Evolutionary conservation across 1,140 invertebrate species (phyloP).

Genomic region (Solen grandis): DNA sequence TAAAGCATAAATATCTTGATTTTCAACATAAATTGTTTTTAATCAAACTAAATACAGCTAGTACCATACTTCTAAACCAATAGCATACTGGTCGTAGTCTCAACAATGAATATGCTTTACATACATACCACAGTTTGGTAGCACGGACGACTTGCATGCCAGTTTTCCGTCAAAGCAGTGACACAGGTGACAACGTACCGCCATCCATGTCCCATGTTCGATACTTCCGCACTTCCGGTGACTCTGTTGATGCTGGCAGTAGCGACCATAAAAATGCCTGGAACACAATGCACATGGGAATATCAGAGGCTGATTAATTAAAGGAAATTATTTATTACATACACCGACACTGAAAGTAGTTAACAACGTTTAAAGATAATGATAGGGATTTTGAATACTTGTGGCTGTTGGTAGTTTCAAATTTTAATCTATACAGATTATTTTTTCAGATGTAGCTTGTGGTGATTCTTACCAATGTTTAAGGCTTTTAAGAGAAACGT

Average conservation of each 20-base stretch:
- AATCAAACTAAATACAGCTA: neutral
- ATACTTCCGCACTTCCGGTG: slow-evolving; percentile 38
- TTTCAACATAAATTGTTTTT: neutral
- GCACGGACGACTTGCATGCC: slow-evolving; percentile 21
- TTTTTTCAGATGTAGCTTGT: neutral
- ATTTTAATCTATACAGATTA: neutral
- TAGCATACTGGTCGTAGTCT: neutral
- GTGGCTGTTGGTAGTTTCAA: neutral
- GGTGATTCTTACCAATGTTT: too few species aligned
- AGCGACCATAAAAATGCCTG: slow-evolving; percentile 39
- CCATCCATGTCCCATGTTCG: slow-evolving; percentile 50
- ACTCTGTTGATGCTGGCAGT: slow-evolving; percentile 22
- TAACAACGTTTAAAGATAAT: neutral
- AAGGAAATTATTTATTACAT: neutral
- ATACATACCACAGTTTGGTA: slow-evolving; percentile 52
- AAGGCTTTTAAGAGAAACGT: too few species aligned
- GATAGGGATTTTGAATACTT: neutral
- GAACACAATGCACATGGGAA: neutral
- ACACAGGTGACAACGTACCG: slow-evolving; percentile 52
- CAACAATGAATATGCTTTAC: neutral
- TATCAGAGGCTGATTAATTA: neutral
- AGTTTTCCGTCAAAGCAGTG: slow-evolving; percentile 50
- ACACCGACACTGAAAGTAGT: neutral
- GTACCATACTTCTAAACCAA: neutral
- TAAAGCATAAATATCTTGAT: neutral